Percentiles rank a stretch among this genome's conserved stretches.
Evolutionary conservation across 2,797 vertebrate genomes (phyloP).

Genomic region (Acrossocheilus fasciatus): DNA sequence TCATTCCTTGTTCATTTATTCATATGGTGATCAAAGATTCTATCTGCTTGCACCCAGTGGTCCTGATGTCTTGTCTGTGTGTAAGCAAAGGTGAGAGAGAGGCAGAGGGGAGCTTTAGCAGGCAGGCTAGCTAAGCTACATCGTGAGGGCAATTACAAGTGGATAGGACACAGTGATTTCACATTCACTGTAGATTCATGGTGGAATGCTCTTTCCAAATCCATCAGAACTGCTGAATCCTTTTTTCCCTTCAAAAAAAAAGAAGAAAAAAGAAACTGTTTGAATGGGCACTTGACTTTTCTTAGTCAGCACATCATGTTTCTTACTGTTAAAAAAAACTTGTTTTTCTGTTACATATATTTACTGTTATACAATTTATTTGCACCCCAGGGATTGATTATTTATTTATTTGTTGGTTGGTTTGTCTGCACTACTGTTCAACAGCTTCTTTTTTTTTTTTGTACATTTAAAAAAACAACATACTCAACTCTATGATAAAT

Average conservation of each 20-base stretch:
- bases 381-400: not conserved
- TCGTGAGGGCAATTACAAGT: constrained; percentile 42
- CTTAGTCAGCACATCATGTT: too few species aligned
- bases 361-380: not conserved
- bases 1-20: constrained; percentile 57
- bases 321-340: not conserved
- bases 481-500: not conserved
- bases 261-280: not conserved
- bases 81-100: constrained; percentile 29
- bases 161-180: constrained; percentile 16
- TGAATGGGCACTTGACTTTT: too few species aligned
- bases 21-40: constrained; percentile 54
- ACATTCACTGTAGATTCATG: not conserved
- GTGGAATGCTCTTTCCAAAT: constrained; percentile 19
- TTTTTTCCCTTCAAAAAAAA: not conserved
- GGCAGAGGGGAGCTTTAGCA: constrained; percentile 25
- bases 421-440: not conserved
- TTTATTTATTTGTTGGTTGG: not conserved
- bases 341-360: not conserved
- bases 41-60: constrained; percentile 39
- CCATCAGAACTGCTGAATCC: not conserved
- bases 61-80: constrained; percentile 37
- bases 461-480: too few species aligned
- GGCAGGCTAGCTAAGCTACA: constrained; percentile 37
- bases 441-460: too few species aligned